phyloP scores from a whole-genome alignment of 2,888 invertebrate species.

The Gonocerus acuteangulatus region DNA sequence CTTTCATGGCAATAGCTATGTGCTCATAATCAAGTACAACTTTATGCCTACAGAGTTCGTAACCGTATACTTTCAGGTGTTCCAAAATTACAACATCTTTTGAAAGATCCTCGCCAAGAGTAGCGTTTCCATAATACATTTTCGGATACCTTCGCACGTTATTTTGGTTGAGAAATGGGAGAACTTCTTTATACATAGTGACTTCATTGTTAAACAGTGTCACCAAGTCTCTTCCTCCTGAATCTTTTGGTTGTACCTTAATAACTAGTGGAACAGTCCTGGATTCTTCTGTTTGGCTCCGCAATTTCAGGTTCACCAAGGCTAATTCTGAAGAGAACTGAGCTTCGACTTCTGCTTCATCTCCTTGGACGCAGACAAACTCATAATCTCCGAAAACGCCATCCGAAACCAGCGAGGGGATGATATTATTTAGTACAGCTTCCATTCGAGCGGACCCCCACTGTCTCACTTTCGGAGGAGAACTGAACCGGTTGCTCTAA shows the following conservation, averaged over 20 bases:
- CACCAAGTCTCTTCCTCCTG: conserved; percentile 13
- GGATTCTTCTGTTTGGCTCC: neutral
- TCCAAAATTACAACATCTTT: conserved; percentile 39
- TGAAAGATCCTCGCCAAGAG: conserved; percentile 5
- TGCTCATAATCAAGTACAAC: conserved; percentile 40
- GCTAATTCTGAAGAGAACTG: neutral
- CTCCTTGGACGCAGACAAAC: neutral
- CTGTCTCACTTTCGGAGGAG: too few species aligned
- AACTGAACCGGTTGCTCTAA: too few species aligned
- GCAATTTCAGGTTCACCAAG: neutral
- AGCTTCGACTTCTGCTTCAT: neutral
- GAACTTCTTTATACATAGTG: conserved; percentile 32
- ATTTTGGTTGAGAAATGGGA: conserved; percentile 30
- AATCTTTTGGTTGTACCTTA: conserved; percentile 23
- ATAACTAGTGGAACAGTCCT: conserved; percentile 26
- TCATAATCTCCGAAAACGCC: neutral
- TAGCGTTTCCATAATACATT: conserved; percentile 30
- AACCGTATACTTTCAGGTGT: conserved; percentile 39
- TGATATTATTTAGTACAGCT: neutral
- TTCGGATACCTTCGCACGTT: conserved; percentile 22
- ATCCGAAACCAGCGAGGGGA: neutral
- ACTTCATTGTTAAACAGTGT: conserved; percentile 35
- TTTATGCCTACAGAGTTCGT: conserved; percentile 37
- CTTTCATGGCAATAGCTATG: conserved; percentile 35
- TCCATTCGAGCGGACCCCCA: too few species aligned